Evolutionary conservation across 2,797 vertebrate species (phyloP), one percentile per base, ranked within the genome.

Genomic region (Protosalanx chinensis): DNA sequence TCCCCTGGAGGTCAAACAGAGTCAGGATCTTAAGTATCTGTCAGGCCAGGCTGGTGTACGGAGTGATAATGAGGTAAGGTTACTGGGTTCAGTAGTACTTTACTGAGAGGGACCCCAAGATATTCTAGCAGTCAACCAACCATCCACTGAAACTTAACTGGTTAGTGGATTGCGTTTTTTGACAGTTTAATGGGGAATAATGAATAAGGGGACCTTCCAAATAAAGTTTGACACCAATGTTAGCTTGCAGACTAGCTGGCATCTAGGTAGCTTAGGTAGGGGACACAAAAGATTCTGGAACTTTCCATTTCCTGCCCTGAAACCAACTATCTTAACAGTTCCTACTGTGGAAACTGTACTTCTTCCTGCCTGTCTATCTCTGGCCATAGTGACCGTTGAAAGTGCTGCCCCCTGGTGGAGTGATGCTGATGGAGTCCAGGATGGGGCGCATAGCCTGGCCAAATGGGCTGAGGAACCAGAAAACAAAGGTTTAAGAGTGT

Each of bases 361-460:
- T 35, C 64, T 33, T 8, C 3, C 53, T 23, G 32, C 65, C 72
- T 30, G 62, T 93, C 93, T 97, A 98, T 88, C 92, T 92, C 78
- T 94, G 95, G 84, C 95, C 93, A 7, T 91, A 93, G 62, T 92
- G 90, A 85, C 93, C 92, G 83, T 90, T 94, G 84, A 96, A 88
- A 59, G 87, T 90, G 88, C 82, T 95, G 81, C 94, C 94, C 82
- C 94, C 95, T 0, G 94, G 92, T 70, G 94, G 93, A 75, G 93
- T 93, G 81, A 98, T 93, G 81, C 87, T 88, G 72, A 96, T 87
- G 79, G 95, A 94, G 75, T 96, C 95, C 90, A 98, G 88, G 35
- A 97, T 75, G 15, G 95, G 96, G 78, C 93, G 93, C 80, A 98
- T 92, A 33, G 93, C 93, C 91, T 96, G 96, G 89, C 97, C 97